Base-by-base conservation (phyloP, 1,140 invertebrate species). In the Lepidotrigona ventralis region DNA sequence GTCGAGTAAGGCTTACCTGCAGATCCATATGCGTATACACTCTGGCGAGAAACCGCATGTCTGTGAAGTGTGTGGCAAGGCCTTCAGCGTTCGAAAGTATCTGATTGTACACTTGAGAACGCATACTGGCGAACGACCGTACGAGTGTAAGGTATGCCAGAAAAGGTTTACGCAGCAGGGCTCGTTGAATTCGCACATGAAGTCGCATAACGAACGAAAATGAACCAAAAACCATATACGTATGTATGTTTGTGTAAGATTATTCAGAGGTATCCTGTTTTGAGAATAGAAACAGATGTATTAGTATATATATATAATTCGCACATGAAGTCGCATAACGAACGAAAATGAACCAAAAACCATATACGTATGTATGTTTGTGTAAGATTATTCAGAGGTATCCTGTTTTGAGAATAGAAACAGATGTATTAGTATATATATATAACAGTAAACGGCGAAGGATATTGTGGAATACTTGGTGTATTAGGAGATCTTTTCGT, bases 41-140 rank as follows among this genome's bases (percentile, higher is more conserved):
- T 95, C 95, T 5, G 97, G 97, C 4, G 97, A 97, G 88, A 97
- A 97, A 87, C 97, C 97, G 0, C 96, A 97, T 90, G 93, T 95
- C 58, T 98, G 97, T 87, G 95, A 96, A 85, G 94, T 96, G 33
- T 98, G 97, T 90, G 96, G 96, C 14, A 97, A 97, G 91, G 95
- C 95, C 1, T 98, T 97, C 90, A 95, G 90, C 77, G 95, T 96
- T 9, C 95, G 95, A 58, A 96, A 96, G 77, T 96, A 96, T 80
- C 88, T 96, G 4, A 94, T 95, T 33, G 96, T 96, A 0, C 96
- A 97, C 86, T 94, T 96, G 73, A 92, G 96, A 82, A 95, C 95
- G 64, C 96, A 97, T 86, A 95, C 94, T 5, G 95, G 95, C 5
- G 94, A 95, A 66, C 92, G 93, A 85, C 95, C 95, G 4, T 95